Base-by-base conservation (phyloP, 1,140 invertebrate genomes). In the Calephelis virginiensis region DNA sequence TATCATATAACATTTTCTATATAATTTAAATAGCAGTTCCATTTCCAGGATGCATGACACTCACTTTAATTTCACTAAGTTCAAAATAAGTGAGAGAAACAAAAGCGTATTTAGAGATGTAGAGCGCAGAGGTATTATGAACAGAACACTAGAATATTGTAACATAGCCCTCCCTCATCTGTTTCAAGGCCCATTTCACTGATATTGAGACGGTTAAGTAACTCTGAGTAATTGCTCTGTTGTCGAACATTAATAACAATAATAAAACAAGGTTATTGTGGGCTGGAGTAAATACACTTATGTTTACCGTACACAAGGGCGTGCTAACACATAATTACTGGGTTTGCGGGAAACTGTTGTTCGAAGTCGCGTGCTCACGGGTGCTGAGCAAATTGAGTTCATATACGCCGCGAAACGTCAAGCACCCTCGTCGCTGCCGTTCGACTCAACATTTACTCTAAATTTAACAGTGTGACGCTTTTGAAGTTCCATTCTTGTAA, bases 281-380 rank as follows among this genome's bases (percentile, higher is more conserved):
- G 53, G 8, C 17, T 8, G 17, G 17, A 37, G 53, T 28, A 56
- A 56, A 56, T 56, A 56, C 53, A 56, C 53, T 56, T 56, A 28
- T 28, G 53, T 56, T 56, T 56, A 64, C 63, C 13, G 49, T 64
- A 64, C 63, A 11, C 63, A 38, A 43, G 63, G 63, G 63, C 13
- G n/a, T 37, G 63, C 48, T 64, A 53, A 50, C 28, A 64, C 48
- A 43, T 64, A 64, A 64, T 64, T 64, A 64, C 63, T 56, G 40
- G 49, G 49, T 64, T 64, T 64, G 63, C 8, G 40, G 49, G 49
- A 28, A 64, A 64, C 40, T 64, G 17, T 45, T 38, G 63, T 64
- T 64, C 37, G 9, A 13, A 56, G 63, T 56, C 63, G 49, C 63
- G 63, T 56, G 63, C 63, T 40, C 38, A 49, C 38, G n/a, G 43